Percentiles rank a stretch among this genome's conserved stretches.
These are phyloP conservation scores for Pediacus dermestoides DNA, from an alignment of 2,888 invertebrate species.

Conservation along the genomic window DNA sequence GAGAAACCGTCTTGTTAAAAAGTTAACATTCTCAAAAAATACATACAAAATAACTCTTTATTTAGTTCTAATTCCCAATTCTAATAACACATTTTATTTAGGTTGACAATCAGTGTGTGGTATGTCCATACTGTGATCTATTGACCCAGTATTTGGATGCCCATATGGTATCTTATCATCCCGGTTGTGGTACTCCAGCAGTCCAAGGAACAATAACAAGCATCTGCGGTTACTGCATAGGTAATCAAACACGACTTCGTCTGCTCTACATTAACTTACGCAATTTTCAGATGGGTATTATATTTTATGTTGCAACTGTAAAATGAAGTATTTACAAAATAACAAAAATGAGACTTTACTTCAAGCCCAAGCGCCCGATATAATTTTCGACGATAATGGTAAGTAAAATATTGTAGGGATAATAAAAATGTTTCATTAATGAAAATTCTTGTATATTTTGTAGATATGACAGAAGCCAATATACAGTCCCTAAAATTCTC, in stretches of 20 bases:
- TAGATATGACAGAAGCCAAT: conserved; percentile 43
- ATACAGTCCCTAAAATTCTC: conserved; percentile 36
- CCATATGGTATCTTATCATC: conserved; percentile 54
- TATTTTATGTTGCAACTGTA: conserved; percentile 54
- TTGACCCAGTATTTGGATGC: conserved; percentile 47
- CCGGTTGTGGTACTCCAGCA: conserved; percentile 55
- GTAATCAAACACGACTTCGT: too few species aligned
- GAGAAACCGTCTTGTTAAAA: too few species aligned
- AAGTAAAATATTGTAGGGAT: too few species aligned
- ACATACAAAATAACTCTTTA: too few species aligned
- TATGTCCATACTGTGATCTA: conserved; percentile 48
- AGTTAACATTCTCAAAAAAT: too few species aligned
- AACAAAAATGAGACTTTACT: conserved; percentile 27
- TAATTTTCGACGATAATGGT: conserved; percentile 45
- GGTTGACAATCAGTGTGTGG: conserved; percentile 29
- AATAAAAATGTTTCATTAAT: too few species aligned
- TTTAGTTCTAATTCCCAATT: too few species aligned
- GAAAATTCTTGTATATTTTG: too few species aligned
- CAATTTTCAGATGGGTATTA: conserved; percentile 51
- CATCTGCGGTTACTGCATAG: conserved; percentile 49
- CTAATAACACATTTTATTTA: too few species aligned
- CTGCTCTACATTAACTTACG: too few species aligned
- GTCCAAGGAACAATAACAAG: conserved; percentile 42
- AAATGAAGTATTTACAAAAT: conserved; percentile 46
- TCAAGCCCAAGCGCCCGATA: conserved; percentile 45